These are phyloP conservation scores for Colletes gigas DNA, from an alignment of 1,140 invertebrate species.

Conservation along the genomic window DNA sequence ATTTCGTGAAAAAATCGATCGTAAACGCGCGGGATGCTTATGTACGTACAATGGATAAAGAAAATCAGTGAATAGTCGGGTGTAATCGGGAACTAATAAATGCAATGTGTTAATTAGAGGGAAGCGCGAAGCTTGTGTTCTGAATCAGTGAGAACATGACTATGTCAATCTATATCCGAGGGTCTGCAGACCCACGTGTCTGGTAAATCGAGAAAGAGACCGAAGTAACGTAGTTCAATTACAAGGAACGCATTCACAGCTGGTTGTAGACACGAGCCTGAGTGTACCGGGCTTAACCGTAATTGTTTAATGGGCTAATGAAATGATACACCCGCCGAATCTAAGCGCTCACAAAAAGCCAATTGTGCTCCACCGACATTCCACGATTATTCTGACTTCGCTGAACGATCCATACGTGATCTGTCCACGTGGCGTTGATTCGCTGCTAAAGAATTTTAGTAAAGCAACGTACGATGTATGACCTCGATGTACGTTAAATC, in stretches of 20 bases:
- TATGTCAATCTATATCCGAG: not conserved
- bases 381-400: constrained; percentile 55
- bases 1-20: too few relatives aligned
- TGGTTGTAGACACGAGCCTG: constrained; percentile 67
- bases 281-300: constrained; percentile 63
- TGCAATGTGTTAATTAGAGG: constrained; percentile 27
- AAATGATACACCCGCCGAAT: constrained; percentile 76
- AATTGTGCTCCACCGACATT: constrained; percentile 67
- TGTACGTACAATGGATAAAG: not conserved
- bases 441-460: too few relatives aligned
- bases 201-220: constrained; percentile 31
- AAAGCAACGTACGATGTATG: too few relatives aligned
- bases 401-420: constrained; percentile 10
- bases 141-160: constrained; percentile 28
- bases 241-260: constrained; percentile 69
- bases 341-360: constrained; percentile 72
- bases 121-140: not conserved
- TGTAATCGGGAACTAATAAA: not conserved
- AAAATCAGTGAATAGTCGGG: not conserved
- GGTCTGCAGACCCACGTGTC: constrained; percentile 41
- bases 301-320: constrained; percentile 78
- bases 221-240: constrained; percentile 56
- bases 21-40: too few relatives aligned
- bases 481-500: too few relatives aligned
- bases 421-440: too few relatives aligned